Conservation (phyloP, 2,888 invertebrate species). For the Zootermopsis nevadensis region DNA sequence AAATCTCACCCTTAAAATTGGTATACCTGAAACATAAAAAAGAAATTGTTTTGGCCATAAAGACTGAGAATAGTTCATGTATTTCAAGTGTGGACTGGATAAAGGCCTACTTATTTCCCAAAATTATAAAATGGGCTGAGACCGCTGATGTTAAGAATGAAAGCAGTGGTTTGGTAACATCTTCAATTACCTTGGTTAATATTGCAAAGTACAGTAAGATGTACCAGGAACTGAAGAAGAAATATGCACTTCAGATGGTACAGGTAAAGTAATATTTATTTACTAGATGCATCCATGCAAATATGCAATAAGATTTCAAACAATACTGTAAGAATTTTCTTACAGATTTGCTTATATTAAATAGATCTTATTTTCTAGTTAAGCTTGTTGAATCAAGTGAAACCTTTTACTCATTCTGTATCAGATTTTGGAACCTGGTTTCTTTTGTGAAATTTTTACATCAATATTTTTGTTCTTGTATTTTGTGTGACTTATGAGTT, state of each 20-base stretch:
- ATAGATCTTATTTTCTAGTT: no score
- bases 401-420: no score
- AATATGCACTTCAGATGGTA: slow-evolving; percentile 80
- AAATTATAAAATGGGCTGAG: slow-evolving; percentile 71
- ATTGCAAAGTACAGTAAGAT: slow-evolving; percentile 76
- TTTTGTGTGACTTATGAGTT: no score
- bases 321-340: no score
- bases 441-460: no score
- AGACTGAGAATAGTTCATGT: slow-evolving; percentile 53
- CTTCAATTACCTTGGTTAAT: slow-evolving; percentile 75
- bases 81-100: slow-evolving; percentile 66
- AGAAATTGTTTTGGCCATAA: slow-evolving; percentile 61
- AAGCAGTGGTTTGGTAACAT: slow-evolving; percentile 14
- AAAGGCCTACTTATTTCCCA: slow-evolving; percentile 67
- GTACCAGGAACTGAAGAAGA: slow-evolving; percentile 80
- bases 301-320: no score
- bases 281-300: no score
- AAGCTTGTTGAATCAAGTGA: no score
- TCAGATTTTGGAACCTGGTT: no score
- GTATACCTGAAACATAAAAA: slow-evolving; percentile 55
- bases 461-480: no score
- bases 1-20: slow-evolving; percentile 60
- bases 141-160: not conserved
- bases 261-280: slow-evolving; percentile 65
- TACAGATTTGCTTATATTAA: no score